Percentiles rank a stretch among this genome's conserved stretches.
Conservation (phyloP, 2,797 vertebrate genomes). For the Tolypeutes matacus region DNA sequence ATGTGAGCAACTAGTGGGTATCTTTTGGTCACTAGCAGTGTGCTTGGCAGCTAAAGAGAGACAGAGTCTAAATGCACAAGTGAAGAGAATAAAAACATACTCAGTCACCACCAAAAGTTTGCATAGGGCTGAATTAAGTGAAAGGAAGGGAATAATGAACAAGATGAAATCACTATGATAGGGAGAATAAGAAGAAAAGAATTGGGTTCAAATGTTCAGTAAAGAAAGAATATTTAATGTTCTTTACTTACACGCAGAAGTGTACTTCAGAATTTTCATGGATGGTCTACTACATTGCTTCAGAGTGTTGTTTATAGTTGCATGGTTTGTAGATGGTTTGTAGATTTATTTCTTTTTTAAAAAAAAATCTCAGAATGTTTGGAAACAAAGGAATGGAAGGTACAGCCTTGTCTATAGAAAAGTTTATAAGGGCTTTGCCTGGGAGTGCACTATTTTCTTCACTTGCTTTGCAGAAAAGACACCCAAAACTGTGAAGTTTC, state of each 20-base stretch:
- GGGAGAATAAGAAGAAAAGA: neutral
- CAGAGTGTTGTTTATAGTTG: neutral
- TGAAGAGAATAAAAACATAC: neutral
- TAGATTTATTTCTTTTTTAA: too few species aligned
- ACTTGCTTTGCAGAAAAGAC: too few species aligned
- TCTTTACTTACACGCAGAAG: neutral
- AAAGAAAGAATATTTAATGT: neutral
- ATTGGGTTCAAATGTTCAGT: too few species aligned
- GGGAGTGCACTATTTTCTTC: neutral
- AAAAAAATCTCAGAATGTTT: neutral
- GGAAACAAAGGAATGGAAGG: neutral
- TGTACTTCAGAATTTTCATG: neutral
- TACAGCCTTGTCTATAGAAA: neutral
- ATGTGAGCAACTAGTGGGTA: too few species aligned
- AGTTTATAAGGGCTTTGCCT: neutral
- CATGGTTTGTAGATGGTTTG: neutral
- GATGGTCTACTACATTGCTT: neutral
- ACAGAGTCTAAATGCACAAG: neutral
- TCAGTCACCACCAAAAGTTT: neutral
- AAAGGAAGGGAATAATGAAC: neutral
- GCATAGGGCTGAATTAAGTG: too few species aligned
- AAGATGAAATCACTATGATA: neutral
- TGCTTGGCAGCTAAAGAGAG: neutral
- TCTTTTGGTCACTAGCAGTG: too few species aligned
- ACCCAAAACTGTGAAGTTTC: neutral